Base-by-base conservation (phyloP, 2,888 invertebrate species). In the Therioaphis trifolii region DNA sequence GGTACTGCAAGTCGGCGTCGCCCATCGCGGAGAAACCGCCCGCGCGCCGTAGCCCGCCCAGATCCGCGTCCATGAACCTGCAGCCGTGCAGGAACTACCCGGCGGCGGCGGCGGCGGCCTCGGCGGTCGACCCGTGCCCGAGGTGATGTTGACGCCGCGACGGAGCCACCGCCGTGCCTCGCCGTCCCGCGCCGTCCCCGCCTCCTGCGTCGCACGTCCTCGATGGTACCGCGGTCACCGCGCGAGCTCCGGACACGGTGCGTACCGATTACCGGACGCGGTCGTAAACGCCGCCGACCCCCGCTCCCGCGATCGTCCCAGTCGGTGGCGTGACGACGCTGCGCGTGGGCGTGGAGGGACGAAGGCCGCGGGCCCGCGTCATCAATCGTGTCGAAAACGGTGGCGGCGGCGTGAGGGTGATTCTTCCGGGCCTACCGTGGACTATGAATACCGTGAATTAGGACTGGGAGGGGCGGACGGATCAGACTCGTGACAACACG, bases 51-150 rank as follows among this genome's bases (percentile, higher is more conserved):
- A 82, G 82, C 52, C 82, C 82, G n/a, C 82, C 82, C 52, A n/a
- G 82, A 49, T 82, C 82, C 21, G 82, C 40, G 74, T 82, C 82
- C 66, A 82, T 82, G 82, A 82, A 82, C 74, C 72, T 82, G 7
- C 82, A 82, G 27, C 40, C 69, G 14, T 35, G 78, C 35, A 7
- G 35, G 0, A 55, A 5, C 15, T 52, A 1, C 9, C 15, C 49
- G 76, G 4, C 24, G 21, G 18, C 24, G 21, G 18, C 61, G n/a
- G 40, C 40, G 14, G 35, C 15, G 35, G n/a, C n/a, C n/a, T n/a
- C n/a, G n/a, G n/a, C n/a, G n/a, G n/a, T n/a, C 69, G 80, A 72
- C 58, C 35, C 58, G 49, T 72, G 61, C n/a, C 58, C 27, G 29
- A 49, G 63, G 49, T 61, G 82, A 49, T 69, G 66, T 12, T 43